These are phyloP conservation scores for Sycophaga agraensis DNA, from an alignment of 1,140 invertebrate genomes.

Conservation along the genomic window DNA sequence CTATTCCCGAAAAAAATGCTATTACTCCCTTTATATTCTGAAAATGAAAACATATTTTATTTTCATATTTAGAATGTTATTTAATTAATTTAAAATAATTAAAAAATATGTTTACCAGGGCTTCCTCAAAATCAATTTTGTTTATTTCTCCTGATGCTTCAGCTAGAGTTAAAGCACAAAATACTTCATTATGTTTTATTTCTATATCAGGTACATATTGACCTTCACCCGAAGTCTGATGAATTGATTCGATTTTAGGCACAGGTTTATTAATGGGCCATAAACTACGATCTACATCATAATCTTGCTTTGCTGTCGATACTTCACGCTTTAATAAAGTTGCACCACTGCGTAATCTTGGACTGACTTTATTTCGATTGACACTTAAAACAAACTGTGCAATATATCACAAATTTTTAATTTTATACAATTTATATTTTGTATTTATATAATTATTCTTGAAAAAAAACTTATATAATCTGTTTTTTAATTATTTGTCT, in stretches of 20 bases:
- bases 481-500: no score
- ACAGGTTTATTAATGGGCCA: constrained; percentile 77
- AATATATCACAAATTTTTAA: no score
- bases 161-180: constrained; percentile 65
- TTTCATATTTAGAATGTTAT: no score
- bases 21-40: constrained; percentile 69
- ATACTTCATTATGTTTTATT: constrained; percentile 59
- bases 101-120: constrained; percentile 62
- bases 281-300: constrained; percentile 65
- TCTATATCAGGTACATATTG: constrained; percentile 65
- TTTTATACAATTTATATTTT: no score
- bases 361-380: constrained; percentile 46
- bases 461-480: no score
- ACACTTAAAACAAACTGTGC: constrained; percentile 61
- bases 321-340: constrained; percentile 59
- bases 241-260: constrained; percentile 70
- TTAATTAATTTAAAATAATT: no score
- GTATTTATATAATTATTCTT: no score
- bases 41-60: no score
- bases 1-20: constrained; percentile 70
- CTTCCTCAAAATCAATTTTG: constrained; percentile 60
- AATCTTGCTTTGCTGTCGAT: constrained; percentile 69
- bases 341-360: constrained; percentile 47
- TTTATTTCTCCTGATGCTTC: constrained; percentile 61
- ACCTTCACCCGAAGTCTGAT: constrained; percentile 71